phyloP scores from a whole-genome alignment of 2,888 invertebrate genomes.

The Beris chalybata region DNA sequence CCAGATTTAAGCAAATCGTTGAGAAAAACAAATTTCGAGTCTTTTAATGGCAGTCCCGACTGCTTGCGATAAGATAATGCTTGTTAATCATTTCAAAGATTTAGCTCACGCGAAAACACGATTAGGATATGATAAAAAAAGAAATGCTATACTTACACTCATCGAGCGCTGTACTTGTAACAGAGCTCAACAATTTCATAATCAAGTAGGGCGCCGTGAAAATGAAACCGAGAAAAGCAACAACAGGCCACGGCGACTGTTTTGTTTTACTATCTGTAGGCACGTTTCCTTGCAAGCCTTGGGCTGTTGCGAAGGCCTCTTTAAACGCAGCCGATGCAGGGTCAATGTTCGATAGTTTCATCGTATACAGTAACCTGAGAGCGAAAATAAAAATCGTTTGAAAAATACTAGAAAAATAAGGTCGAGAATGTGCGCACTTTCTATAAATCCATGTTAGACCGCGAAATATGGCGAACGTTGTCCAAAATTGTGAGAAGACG shows the following conservation, averaged over 20 bases:
- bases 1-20: no score
- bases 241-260: slow-evolving; percentile 80
- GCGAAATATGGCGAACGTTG: slow-evolving; percentile 81
- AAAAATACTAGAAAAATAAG: slow-evolving; percentile 11
- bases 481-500: slow-evolving; percentile 84
- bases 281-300: slow-evolving; percentile 50
- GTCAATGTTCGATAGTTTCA: slow-evolving; percentile 52
- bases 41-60: no score
- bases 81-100: no score
- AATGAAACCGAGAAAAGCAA: slow-evolving; percentile 86
- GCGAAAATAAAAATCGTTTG: not conserved
- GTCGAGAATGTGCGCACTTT: slow-evolving; percentile 53
- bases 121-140: not conserved
- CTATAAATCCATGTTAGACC: slow-evolving; percentile 79
- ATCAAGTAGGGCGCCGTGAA: slow-evolving; percentile 91
- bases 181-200: slow-evolving; percentile 72
- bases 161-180: slow-evolving; percentile 60
- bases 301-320: slow-evolving; percentile 57
- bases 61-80: no score
- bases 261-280: slow-evolving; percentile 49
- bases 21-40: no score
- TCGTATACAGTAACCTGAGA: slow-evolving; percentile 51
- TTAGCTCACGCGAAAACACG: no score
- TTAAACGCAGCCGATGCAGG: slow-evolving; percentile 55
- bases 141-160: slow-evolving; percentile 59